Evolutionary conservation across 2,113 vertebrate genomes (phyloP), one percentile per base, ranked within the genome.

Genomic region (Pithys albifrons): DNA sequence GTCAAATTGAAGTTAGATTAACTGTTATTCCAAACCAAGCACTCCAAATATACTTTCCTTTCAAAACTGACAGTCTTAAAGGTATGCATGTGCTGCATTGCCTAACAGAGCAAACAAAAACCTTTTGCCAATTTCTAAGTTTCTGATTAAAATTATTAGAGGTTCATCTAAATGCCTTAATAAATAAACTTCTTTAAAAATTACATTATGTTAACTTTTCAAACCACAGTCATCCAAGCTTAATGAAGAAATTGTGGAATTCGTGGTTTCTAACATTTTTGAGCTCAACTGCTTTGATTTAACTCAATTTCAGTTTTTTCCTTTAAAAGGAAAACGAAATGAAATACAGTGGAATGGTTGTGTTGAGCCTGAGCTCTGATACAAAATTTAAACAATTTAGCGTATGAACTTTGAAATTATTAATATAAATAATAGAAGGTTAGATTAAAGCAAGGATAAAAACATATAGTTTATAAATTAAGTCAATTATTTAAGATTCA

Each of bases 381-480:
- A 67, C 22, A 52, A 95, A 33, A 69, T 80, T 93, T 77, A 93
- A 80, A 85, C 69, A 39, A 77, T 46, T 12, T 59, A 87, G 33
- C 6, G 27, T 71, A 75, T 75, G 29, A 91, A 58, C 29, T 78
- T 94, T 81, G 35, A 80, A 37, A 73, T 88, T 61, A 86, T 72
- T 28, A 12, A 51, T 74, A 73, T 43, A 77, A 94, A 95, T 84
- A 91, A 61, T 14, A 91, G 45, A 85, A 85, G 77, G 12, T 23
- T 70, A 88, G 89, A 93, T 39, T 92, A 73, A 95, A 93, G 11
- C 10, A 79, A 83, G 9, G 72, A 15, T 75, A 85, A 88, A 97
- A 71, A 76, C 59, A 92, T 22, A 61, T 89, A 70, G 51, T 11
- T 93, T 96, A 85, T 87, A 95, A 96, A 95, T 92, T 77, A 91